phyloP scores from a whole-genome alignment of 1,140 invertebrate species.

The Chelonus insularis region DNA sequence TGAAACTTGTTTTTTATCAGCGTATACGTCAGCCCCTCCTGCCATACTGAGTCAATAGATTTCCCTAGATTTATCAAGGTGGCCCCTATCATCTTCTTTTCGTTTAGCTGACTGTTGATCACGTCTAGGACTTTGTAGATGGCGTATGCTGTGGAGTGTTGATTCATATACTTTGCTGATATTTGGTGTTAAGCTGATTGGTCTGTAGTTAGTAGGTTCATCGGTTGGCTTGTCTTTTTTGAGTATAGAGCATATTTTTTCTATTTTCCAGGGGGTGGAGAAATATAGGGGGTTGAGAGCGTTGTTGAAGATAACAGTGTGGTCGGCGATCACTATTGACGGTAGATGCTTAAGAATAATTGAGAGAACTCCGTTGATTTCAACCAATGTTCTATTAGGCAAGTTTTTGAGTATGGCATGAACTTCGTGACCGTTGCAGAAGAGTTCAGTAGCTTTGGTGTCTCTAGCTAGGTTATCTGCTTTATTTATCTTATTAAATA shows the following conservation, averaged over 20 bases:
- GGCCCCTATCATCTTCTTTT: background rate
- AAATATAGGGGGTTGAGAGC: constrained; percentile 25
- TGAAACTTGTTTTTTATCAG: constrained; percentile 22
- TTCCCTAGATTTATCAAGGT: constrained; percentile 1
- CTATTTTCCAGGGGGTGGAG: constrained; percentile 31
- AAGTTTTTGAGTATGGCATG: constrained; percentile 27
- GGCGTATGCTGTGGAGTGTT: constrained; percentile 10
- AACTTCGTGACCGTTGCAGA: background rate
- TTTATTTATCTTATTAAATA: constrained; percentile 27
- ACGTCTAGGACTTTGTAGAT: background rate
- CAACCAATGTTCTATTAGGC: constrained; percentile 27
- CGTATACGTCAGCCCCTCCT: background rate
- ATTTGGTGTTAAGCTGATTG: background rate
- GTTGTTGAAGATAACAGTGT: constrained; percentile 24
- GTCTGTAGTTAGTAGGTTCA: constrained; percentile 9
- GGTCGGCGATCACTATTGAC: constrained; percentile 4
- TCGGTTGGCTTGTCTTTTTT: constrained; percentile 31
- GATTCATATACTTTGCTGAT: constrained; percentile 14
- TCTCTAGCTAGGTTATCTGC: constrained; percentile 9
- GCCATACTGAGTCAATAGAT: background rate
- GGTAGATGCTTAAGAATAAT: constrained; percentile 26
- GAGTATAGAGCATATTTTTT: constrained; percentile 30
- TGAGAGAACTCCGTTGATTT: constrained; percentile 21
- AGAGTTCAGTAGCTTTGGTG: background rate
- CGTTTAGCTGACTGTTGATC: background rate